These are phyloP conservation scores for Naja naja DNA, from an alignment of 2,113 vertebrate genomes.

Conservation along the genomic window DNA sequence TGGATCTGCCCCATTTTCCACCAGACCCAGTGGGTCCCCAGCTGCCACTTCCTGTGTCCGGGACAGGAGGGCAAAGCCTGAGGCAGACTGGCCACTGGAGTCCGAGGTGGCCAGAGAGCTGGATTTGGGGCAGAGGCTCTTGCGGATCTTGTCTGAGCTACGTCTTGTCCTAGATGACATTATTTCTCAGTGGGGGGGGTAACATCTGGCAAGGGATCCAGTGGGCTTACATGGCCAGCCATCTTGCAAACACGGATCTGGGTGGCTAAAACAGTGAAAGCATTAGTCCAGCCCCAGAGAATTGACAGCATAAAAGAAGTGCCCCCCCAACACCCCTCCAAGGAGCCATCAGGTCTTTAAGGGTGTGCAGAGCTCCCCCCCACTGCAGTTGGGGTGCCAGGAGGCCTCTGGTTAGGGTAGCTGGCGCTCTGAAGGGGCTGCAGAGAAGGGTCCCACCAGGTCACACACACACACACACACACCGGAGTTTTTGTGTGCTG, in stretches of 20 bases:
- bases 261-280: neutral
- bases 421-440: neutral
- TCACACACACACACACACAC: neutral
- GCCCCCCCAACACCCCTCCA: accelerated
- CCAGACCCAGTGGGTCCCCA: neutral
- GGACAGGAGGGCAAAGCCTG: neutral
- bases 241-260: neutral
- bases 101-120: neutral
- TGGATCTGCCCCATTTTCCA: neutral
- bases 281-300: neutral
- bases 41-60: neutral
- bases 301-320: neutral
- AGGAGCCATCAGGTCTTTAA: neutral
- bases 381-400: neutral
- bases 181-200: neutral
- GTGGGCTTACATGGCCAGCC: neutral
- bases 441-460: neutral
- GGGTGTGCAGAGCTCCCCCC: neutral
- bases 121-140: neutral
- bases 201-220: neutral
- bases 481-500: neutral
- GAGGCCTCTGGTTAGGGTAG: accelerated
- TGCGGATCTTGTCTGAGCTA: neutral
- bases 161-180: neutral
- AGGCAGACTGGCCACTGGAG: neutral